Conservation (phyloP, 2,888 invertebrate species). For the Ecliptopera silaceata region DNA sequence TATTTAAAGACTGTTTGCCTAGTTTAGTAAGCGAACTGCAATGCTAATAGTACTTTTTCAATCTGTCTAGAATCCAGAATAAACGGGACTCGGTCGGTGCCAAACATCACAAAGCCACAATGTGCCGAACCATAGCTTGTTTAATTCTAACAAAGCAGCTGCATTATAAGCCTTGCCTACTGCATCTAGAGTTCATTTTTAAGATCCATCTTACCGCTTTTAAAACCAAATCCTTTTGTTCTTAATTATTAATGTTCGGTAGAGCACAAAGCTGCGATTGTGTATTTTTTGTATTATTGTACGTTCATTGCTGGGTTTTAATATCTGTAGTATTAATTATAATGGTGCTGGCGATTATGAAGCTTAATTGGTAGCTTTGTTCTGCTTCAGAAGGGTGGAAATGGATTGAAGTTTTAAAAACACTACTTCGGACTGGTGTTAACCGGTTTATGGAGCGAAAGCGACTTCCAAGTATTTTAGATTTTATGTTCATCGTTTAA, state of each 20-base stretch:
- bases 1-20: too few relatives aligned
- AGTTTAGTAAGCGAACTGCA: neutral
- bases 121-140: conserved; percentile 50
- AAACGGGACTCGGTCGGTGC: conserved; percentile 5
- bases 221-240: conserved; percentile 57
- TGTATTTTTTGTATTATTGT: conserved; percentile 65
- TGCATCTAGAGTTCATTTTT: conserved; percentile 45
- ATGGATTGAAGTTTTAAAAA: conserved; percentile 60
- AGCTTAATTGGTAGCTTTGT: conserved; percentile 72
- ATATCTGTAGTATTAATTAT: conserved; percentile 76
- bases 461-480: conserved; percentile 30
- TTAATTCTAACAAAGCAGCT: conserved; percentile 42
- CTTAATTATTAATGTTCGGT: conserved; percentile 74
- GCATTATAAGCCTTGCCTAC: conserved; percentile 34
- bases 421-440: conserved; percentile 42
- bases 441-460: conserved; percentile 46
- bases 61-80: conserved; percentile 8
- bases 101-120: conserved; percentile 53
- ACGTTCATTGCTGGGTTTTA: conserved; percentile 68
- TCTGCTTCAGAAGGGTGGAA: conserved; percentile 54
- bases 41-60: neutral
- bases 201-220: conserved; percentile 46
- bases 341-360: conserved; percentile 69
- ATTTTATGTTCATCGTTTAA: conserved; percentile 29
- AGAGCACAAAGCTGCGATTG: conserved; percentile 71